Evolutionary conservation across 2,113 vertebrate species (phyloP).

Genomic region (Colinus virginianus): DNA sequence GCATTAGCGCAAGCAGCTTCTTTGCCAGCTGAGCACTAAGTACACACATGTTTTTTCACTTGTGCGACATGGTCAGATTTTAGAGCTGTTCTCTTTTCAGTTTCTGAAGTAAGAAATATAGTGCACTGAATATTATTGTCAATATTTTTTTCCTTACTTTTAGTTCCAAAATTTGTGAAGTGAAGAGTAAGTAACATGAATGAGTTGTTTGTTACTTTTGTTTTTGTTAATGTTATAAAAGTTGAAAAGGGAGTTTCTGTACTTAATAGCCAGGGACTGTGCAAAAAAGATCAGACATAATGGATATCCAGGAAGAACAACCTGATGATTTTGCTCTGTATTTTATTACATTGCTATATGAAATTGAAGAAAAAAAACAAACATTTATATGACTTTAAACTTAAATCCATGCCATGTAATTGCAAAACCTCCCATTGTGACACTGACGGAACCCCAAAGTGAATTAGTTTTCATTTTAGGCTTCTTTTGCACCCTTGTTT

Average conservation of each 20-base stretch:
- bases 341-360: not conserved
- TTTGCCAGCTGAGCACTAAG: constrained; percentile 49
- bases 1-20: not conserved
- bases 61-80: not conserved
- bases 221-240: not conserved
- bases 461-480: not conserved
- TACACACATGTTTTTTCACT: not conserved
- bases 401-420: not conserved
- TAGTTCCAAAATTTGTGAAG: not conserved
- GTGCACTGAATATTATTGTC: not conserved
- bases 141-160: not conserved
- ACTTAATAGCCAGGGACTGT: not conserved
- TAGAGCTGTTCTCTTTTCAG: not conserved
- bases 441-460: not conserved
- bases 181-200: not conserved
- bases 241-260: not conserved
- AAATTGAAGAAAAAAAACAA: not conserved
- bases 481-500: not conserved
- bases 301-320: not conserved
- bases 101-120: not conserved
- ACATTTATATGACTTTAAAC: not conserved
- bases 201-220: not conserved
- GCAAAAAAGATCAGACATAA: not conserved
- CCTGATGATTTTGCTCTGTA: not conserved
- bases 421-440: not conserved